Conservation (phyloP, 1,140 invertebrate genomes). For the Tenebrio molitor region DNA sequence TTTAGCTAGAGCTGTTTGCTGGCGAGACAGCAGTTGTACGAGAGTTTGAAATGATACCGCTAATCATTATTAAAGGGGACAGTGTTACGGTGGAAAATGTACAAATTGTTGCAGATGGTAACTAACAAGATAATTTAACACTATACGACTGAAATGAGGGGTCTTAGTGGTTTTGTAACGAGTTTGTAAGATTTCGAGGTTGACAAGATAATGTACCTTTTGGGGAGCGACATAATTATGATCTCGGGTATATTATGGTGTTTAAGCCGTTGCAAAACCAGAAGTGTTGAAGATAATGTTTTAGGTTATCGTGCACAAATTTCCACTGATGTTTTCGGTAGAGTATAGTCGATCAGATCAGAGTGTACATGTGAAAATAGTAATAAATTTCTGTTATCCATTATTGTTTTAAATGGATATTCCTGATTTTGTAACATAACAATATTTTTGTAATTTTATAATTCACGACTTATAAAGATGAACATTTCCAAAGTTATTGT, state of each 20-base stretch:
- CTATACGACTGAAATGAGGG: slow-evolving; percentile 39
- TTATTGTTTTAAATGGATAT: slow-evolving; percentile 7
- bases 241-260: not conserved
- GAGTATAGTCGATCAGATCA: too few species aligned
- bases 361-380: too few species aligned
- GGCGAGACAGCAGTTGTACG: slow-evolving; percentile 49
- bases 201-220: slow-evolving; percentile 14
- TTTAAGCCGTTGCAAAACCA: too few species aligned
- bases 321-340: too few species aligned
- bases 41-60: slow-evolving; percentile 58
- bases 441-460: slow-evolving; percentile 47
- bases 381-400: too few species aligned
- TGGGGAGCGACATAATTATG: not conserved
- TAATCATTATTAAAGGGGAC: slow-evolving; percentile 52
- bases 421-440: slow-evolving; percentile 17
- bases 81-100: slow-evolving; percentile 51
- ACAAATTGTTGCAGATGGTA: slow-evolving; percentile 32
- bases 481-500: slow-evolving; percentile 41
- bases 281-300: not conserved
- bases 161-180: slow-evolving; percentile 13
- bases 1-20: slow-evolving; percentile 57
- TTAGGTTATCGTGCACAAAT: too few species aligned
- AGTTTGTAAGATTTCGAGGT: not conserved
- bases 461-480: slow-evolving; percentile 5
- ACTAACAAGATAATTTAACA: slow-evolving; percentile 38